Conservation (phyloP, 2,797 vertebrate genomes). For the Oreochromis mossambicus region DNA sequence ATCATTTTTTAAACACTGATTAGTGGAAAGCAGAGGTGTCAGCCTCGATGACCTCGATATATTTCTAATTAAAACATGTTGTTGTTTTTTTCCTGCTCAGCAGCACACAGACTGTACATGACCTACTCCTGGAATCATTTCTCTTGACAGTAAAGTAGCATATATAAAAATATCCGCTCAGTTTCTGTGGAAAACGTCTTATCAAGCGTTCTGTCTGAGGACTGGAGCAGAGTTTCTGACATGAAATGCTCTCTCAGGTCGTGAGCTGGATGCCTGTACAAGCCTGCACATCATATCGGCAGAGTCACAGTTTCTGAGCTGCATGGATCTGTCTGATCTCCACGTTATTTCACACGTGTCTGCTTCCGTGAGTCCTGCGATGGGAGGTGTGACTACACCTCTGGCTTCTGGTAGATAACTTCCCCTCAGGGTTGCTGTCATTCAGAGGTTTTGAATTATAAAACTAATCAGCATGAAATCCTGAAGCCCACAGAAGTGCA, state of each 20-base stretch:
- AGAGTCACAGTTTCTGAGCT: background rate
- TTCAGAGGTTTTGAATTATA: background rate
- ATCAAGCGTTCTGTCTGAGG: background rate
- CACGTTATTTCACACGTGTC: conserved; percentile 17
- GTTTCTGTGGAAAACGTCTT: background rate
- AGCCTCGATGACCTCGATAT: background rate
- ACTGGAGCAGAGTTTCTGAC: background rate
- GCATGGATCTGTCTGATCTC: conserved; percentile 1
- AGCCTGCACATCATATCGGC: background rate
- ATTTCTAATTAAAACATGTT: background rate
- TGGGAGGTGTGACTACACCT: background rate
- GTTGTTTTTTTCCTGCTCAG: background rate
- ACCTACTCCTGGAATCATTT: background rate
- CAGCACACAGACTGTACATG: background rate
- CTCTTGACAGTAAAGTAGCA: background rate
- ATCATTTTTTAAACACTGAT: accelerated
- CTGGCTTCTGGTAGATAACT: conserved; percentile 4
- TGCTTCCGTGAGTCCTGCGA: background rate
- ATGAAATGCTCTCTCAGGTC: background rate
- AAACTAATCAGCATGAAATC: background rate
- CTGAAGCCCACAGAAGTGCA: background rate
- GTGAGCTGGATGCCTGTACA: background rate
- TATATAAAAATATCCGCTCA: background rate
- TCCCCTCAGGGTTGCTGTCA: background rate
- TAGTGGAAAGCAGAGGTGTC: background rate